Evolutionary conservation across 2,113 vertebrate genomes (phyloP), one percentile per base, ranked within the genome.

Genomic region (Dicaeum eximium): DNA sequence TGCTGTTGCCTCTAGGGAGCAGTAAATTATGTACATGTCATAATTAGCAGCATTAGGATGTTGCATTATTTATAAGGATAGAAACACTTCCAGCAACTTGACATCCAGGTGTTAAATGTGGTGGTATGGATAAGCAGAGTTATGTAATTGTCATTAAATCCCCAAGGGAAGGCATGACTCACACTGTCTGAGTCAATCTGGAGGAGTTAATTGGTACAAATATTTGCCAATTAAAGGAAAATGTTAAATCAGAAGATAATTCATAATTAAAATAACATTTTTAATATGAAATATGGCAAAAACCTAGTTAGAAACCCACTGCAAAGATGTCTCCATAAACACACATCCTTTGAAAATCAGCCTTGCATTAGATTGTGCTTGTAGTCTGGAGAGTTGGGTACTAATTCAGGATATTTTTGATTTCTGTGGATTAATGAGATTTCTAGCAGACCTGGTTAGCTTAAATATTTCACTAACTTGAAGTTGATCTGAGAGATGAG

Each of bases 31-130:
- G 61, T 81, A 45, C 37, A 12, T 91, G 56, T 71, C 64, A 79
- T 93, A 92, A 95, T 93, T 87, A 93, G 57, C 31, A 61, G 45
- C 31, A 22, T 51, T 51, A 87, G 25, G 37, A 38, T 75, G 30
- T 24, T 94, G 44, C 56, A 84, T 89, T 94, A 92, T 96, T 94
- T 91, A 91, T 93, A 56, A 78, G 64, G 75, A 25, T 31, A 37
- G 31, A 81, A 92, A 62, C 14, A 27, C 25, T 93, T 84, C 23
- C 22, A 93, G 15, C 33, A 69, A 53, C 25, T 53, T 84, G 62
- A 45, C 45, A 79, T 71, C 22, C 70, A 95, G 89, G 73, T 96
- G 86, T 62, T 92, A 18, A 9, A 23, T 69, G 40, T 81, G 65
- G 45, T 71, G 84, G n/a, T 67, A 13, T 40, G 67, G 79, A 48